phyloP scores from a whole-genome alignment of 2,888 invertebrate genomes.

The Galerucella pusilla region DNA sequence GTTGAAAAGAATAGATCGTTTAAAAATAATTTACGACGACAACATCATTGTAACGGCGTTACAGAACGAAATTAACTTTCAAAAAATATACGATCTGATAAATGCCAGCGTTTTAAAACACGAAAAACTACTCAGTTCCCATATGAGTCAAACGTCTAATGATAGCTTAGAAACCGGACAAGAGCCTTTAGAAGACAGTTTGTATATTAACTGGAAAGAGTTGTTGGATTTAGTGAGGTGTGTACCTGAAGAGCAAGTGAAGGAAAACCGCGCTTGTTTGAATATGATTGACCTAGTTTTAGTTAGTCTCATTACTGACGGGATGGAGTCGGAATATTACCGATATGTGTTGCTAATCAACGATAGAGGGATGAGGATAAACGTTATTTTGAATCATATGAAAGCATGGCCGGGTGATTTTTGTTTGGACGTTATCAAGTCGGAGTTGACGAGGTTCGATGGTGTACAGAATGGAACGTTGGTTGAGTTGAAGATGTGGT shows the following conservation, averaged over 20 bases:
- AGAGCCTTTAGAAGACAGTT: constrained; percentile 56
- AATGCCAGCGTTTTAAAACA: constrained; percentile 55
- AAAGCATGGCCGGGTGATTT: constrained; percentile 70
- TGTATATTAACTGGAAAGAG: constrained; percentile 60
- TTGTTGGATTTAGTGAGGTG: constrained; percentile 68
- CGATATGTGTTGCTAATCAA: constrained; percentile 69
- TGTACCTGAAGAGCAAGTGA: constrained; percentile 70
- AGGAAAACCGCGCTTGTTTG: constrained; percentile 67
- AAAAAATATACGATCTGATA: constrained; percentile 67
- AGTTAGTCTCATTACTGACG: constrained; percentile 69
- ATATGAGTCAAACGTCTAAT: constrained; percentile 45
- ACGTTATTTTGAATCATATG: constrained; percentile 69
- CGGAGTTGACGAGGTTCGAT: constrained; percentile 67
- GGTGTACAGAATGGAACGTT: constrained; percentile 52
- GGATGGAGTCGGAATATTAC: constrained; percentile 66
- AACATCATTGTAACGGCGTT: constrained; percentile 72
- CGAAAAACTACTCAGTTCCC: constrained; percentile 44
- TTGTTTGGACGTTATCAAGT: constrained; percentile 67
- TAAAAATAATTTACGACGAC: constrained; percentile 71
- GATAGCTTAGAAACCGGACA: constrained; percentile 57
- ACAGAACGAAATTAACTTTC: constrained; percentile 67
- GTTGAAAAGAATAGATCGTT: constrained; percentile 67
- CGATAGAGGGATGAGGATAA: constrained; percentile 67
- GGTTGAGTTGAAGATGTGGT: constrained; percentile 67
- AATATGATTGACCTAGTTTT: constrained; percentile 71